Conservation (phyloP, 2,888 invertebrate species). For the Drosophila infuscata region DNA sequence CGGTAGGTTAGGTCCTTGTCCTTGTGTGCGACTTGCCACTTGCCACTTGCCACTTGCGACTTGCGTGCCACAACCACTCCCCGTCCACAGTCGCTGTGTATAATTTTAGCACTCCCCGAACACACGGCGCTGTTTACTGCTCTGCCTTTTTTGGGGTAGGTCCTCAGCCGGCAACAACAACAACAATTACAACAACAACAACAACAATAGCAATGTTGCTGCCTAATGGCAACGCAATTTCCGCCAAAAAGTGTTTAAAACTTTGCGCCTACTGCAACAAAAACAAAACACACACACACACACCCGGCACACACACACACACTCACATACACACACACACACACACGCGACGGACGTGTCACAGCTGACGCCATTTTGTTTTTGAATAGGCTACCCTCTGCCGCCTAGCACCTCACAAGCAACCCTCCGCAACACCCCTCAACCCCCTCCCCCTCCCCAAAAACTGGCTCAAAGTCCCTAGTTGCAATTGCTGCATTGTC, state of each 20-base stretch:
- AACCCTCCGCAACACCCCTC: neutral
- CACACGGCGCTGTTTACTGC: slow-evolving; percentile 6
- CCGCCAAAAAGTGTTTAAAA: slow-evolving; percentile 52
- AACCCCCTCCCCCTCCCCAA: neutral
- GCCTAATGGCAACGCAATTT: slow-evolving; percentile 76
- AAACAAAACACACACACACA: slow-evolving; percentile 6
- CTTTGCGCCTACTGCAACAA: slow-evolving; percentile 23
- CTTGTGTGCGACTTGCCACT: slow-evolving; percentile 12
- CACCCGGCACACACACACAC: neutral
- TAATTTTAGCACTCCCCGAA: slow-evolving; percentile 1
- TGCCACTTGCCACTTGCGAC: neutral
- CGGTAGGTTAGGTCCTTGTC: slow-evolving; percentile 76
- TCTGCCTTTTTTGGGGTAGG: slow-evolving; percentile 69
- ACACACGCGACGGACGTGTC: slow-evolving; percentile 26
- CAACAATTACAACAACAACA: slow-evolving; percentile 1
- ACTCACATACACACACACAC: neutral
- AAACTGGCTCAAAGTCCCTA: slow-evolving; percentile 2
- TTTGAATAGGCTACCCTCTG: slow-evolving; percentile 33
- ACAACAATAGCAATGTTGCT: slow-evolving; percentile 14
- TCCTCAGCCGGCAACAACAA: slow-evolving; percentile 33
- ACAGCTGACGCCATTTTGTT: slow-evolving; percentile 71
- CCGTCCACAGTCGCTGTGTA: neutral
- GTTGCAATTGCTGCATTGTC: slow-evolving; percentile 62
- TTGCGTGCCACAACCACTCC: slow-evolving; percentile 33
- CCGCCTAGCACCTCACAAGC: slow-evolving; percentile 1